A percentile compares a stretch with the other conserved stretches of the same genome.
Conservation (phyloP, 2,113 vertebrate genomes). For the Paradisaea rubra region DNA sequence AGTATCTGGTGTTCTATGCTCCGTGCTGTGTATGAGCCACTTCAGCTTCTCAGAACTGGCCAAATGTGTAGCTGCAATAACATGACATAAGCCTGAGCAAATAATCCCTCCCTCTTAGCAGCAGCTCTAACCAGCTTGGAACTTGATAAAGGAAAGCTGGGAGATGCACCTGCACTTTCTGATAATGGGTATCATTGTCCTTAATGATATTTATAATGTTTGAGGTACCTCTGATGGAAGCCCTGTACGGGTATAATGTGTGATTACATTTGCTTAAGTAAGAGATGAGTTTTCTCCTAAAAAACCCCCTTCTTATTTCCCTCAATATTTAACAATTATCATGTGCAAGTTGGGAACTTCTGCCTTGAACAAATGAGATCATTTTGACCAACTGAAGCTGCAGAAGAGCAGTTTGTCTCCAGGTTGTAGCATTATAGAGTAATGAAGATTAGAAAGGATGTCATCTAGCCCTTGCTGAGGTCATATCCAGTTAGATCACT, state of each 20-base stretch:
- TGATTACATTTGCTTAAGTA: not conserved
- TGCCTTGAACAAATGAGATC: not conserved
- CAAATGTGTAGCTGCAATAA: not conserved
- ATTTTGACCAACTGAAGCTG: not conserved
- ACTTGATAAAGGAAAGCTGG: not conserved
- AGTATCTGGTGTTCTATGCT: not conserved
- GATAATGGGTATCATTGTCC: not conserved
- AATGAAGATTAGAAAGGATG: not conserved
- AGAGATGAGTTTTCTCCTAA: not conserved
- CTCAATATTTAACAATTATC: not conserved
- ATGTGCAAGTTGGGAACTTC: not conserved
- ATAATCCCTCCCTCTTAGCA: not conserved
- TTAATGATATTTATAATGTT: not conserved
- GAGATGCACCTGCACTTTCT: not conserved
- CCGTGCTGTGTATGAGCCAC: not conserved
- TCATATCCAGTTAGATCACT: not conserved
- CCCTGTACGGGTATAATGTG: not conserved
- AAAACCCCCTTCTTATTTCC: not conserved
- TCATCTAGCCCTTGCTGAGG: not conserved
- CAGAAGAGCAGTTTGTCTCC: not conserved
- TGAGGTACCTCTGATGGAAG: not conserved
- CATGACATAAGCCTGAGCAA: not conserved
- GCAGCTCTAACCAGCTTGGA: not conserved
- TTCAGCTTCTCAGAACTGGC: not conserved
- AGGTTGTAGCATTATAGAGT: not conserved